phyloP scores from a whole-genome alignment of 2,113 vertebrate genomes.

The Sigmodon hispidus region DNA sequence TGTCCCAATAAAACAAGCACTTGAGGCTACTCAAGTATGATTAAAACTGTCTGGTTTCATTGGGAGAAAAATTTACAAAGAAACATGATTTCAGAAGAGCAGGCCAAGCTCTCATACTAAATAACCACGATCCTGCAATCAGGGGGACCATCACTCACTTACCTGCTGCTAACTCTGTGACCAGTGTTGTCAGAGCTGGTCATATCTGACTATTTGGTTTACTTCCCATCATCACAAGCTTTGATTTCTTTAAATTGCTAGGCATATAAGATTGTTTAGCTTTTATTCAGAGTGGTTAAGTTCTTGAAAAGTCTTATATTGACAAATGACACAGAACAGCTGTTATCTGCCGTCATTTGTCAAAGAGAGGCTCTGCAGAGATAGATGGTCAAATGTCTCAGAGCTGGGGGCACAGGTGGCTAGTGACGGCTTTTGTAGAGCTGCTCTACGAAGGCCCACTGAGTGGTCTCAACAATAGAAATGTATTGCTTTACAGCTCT shows the following conservation, averaged over 20 bases:
- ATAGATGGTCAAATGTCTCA: neutral
- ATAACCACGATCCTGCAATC: neutral
- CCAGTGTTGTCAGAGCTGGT: neutral
- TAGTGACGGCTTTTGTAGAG: neutral
- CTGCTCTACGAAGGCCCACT: neutral
- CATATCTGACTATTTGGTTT: neutral
- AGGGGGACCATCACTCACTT: neutral
- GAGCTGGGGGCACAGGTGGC: neutral
- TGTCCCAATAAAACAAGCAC: slow-evolving; percentile 18
- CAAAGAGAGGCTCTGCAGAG: neutral
- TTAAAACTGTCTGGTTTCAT: neutral
- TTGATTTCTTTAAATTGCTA: neutral
- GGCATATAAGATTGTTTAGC: slow-evolving; percentile 2
- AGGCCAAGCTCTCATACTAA: neutral
- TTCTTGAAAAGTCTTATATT: neutral
- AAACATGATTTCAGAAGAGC: slow-evolving; percentile 11
- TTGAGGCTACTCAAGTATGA: neutral
- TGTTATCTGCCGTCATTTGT: too few relatives aligned
- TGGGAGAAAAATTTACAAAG: slow-evolving; percentile 24
- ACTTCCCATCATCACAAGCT: neutral
- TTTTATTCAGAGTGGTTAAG: neutral
- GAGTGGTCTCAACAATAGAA: neutral
- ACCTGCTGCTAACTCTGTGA: neutral
- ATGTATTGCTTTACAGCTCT: neutral
- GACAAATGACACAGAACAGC: neutral